Base-by-base conservation (phyloP, 2,888 invertebrate genomes). In the Rotaria macrura region DNA sequence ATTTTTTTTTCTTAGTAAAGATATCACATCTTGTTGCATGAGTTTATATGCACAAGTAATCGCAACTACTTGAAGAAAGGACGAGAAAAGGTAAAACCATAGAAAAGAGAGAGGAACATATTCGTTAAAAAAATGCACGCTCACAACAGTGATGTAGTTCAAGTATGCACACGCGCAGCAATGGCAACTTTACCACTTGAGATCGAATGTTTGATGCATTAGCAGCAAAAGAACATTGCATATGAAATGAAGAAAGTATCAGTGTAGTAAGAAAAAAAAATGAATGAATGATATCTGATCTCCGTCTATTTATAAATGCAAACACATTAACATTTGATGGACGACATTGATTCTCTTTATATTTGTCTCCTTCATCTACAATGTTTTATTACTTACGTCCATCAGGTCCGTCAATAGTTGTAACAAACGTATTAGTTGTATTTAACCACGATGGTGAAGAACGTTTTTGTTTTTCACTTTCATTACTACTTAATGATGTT, bases 321-420 rank as follows among this genome's bases (percentile, higher is more conserved):
- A 65, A 34, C 65, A 65, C 65, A 65, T 65, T 65, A 65, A 65
- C 65, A 65, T 65, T 65, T 65, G 34, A 65, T 65, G 34, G 65
- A 65, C 20, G 65, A 34, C 34, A 34, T 65, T 65, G 65, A 65
- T 65, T 65, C 6, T 65, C 65, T 17, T 65, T 38, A 34, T 65
- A 65, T 65, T 65, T 65, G 34, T 65, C 2, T 34, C 4, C 65
- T 6, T 34, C 34, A 38, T 65, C 34, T 34, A 65, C 4, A 65
- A 34, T 34, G 14, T 65, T 65, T 65, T 38, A 65, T 65, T 29
- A 65, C 65, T 65, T 65, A 65, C 65, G 65, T 65, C 65, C 65
- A 29, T 65, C 65, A 7, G 65, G 65, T 65, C 65, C 65, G 34
- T 65, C 34, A 34, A 4, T 65, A 20, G 38, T 65, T 65, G 65